Conservation (phyloP, 1,140 invertebrate genomes). For the Eumaeus atala region DNA sequence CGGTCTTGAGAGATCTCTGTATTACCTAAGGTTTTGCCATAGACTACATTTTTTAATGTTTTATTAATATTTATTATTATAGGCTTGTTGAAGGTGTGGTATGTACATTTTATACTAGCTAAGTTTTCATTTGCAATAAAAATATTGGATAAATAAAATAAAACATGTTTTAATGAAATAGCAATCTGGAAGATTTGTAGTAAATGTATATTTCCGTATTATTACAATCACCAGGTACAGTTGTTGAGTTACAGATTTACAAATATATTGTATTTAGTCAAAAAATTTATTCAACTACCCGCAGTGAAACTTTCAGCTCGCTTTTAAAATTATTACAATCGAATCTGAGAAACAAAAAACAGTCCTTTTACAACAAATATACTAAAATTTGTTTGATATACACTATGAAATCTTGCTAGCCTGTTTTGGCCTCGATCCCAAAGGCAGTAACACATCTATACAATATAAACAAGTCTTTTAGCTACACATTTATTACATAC, state of each 20-base stretch:
- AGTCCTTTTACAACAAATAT: constrained; percentile 39
- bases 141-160: constrained; percentile 34
- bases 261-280: constrained; percentile 58
- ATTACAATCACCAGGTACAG: constrained; percentile 72
- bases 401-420: constrained; percentile 27
- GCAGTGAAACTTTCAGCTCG: constrained; percentile 33
- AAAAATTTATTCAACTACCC: constrained; percentile 41
- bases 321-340: constrained; percentile 37
- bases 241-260: constrained; percentile 64
- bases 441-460: constrained; percentile 30
- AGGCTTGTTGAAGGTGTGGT: constrained; percentile 13
- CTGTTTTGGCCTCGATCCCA: constrained; percentile 23
- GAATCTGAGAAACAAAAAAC: constrained; percentile 35
- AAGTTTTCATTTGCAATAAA: constrained; percentile 64
- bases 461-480: constrained; percentile 36
- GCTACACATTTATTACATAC: constrained; percentile 25
- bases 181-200: constrained; percentile 65
- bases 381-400: constrained; percentile 47
- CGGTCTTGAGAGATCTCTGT: too few relatives aligned
- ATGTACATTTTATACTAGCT: constrained; percentile 38
- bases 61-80: constrained; percentile 5
- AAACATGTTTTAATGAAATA: constrained; percentile 46
- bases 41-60: too few relatives aligned
- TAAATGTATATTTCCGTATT: constrained; percentile 71
- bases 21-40: too few relatives aligned